A percentile compares a stretch with the other conserved stretches of the same genome.
phyloP scores from a whole-genome alignment of 2,797 vertebrate genomes.

The Gila robusta region DNA sequence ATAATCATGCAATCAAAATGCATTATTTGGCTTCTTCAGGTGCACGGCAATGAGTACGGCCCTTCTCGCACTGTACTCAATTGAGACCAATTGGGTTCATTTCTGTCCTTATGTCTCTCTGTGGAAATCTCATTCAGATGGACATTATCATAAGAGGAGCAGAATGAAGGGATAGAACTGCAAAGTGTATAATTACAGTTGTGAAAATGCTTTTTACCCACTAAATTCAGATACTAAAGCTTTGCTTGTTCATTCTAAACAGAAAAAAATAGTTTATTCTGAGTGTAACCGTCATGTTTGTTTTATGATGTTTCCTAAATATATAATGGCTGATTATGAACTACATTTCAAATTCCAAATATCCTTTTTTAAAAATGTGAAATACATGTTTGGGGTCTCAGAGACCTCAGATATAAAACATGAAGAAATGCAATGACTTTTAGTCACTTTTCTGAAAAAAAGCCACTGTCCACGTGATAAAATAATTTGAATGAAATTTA shows the following conservation, averaged over 20 bases:
- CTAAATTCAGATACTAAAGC: neutral
- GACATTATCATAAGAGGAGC: slow-evolving; percentile 61
- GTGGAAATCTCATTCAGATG: slow-evolving; percentile 62
- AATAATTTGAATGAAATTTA: neutral
- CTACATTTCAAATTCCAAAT: neutral
- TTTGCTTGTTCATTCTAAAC: neutral
- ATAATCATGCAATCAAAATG: slow-evolving; percentile 79
- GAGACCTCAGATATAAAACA: neutral
- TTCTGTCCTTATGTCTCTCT: slow-evolving; percentile 60
- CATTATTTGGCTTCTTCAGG: slow-evolving; percentile 77
- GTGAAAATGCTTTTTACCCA: slow-evolving; percentile 37
- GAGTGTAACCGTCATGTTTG: neutral
- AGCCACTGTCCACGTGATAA: neutral
- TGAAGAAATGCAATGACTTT: neutral
- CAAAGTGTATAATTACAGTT: slow-evolving; percentile 55
- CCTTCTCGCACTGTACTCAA: slow-evolving; percentile 68
- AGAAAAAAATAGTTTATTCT: neutral
- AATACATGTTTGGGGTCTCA: neutral
- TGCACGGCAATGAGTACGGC: slow-evolving; percentile 65
- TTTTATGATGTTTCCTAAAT: neutral
- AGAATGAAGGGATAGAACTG: slow-evolving; percentile 61
- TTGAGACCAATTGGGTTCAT: slow-evolving; percentile 69
- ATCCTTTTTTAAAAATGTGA: neutral
- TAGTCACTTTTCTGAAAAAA: neutral
- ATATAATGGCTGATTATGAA: neutral